A percentile compares a stretch with the other conserved stretches of the same genome.
Evolutionary conservation across 2,797 vertebrate species (phyloP).

Genomic region (Chaunax sp.): DNA sequence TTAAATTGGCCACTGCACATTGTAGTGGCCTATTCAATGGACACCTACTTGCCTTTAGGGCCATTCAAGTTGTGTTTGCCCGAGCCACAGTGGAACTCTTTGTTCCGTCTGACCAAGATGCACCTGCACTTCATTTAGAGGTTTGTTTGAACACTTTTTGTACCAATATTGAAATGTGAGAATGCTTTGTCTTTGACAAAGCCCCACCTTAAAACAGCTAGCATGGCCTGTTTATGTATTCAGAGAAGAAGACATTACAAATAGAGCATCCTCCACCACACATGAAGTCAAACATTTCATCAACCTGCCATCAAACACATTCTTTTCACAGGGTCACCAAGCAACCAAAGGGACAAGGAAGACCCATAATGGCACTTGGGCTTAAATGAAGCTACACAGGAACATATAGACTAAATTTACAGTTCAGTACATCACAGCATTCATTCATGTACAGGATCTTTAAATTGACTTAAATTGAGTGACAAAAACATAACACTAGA

Average conservation of each 20-base stretch:
- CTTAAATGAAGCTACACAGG: background rate
- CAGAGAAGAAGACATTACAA: constrained; percentile 12
- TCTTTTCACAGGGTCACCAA: background rate
- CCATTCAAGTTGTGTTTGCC: constrained; percentile 66
- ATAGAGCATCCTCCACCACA: constrained; percentile 8
- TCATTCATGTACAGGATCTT: background rate
- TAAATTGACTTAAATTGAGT: background rate
- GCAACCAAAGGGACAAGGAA: background rate
- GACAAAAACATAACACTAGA: background rate
- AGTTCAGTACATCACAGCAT: background rate
- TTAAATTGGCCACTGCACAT: constrained; percentile 5
- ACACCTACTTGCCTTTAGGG: constrained; percentile 22
- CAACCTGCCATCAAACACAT: background rate
- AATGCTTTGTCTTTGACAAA: constrained; percentile 27
- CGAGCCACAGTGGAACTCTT: constrained; percentile 28
- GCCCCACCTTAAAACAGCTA: constrained; percentile 16
- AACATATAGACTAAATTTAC: background rate
- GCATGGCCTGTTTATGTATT: constrained; percentile 23
- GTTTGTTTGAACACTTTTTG: constrained; percentile 66
- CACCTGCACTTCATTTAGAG: constrained; percentile 61
- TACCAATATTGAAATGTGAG: constrained; percentile 41
- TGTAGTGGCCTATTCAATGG: constrained; percentile 22
- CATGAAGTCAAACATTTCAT: constrained; percentile 19
- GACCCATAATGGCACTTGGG: background rate
- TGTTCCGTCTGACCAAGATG: constrained; percentile 43